Evolutionary conservation across 1,140 invertebrate species (phyloP).

Genomic region (Oreohelix idahoensis): DNA sequence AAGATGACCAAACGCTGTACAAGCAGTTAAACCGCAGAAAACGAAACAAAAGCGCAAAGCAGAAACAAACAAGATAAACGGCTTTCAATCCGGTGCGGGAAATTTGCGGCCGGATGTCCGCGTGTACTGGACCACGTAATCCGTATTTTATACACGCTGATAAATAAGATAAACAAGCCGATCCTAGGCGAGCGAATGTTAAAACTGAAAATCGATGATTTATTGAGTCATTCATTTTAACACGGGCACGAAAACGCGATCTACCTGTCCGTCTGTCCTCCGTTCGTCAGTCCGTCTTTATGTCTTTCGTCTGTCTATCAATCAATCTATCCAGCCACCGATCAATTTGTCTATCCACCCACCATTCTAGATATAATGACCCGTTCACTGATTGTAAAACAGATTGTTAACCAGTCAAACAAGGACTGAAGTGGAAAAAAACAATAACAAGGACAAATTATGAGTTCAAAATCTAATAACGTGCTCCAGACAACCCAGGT

Average conservation of each 20-base stretch:
- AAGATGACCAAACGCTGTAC: background rate
- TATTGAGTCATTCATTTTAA: background rate
- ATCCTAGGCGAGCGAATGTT: background rate
- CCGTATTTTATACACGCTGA: background rate
- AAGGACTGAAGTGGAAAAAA: too few species aligned
- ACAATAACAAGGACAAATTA: too few species aligned
- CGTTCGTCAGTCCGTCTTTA: too few species aligned
- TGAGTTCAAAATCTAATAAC: too few species aligned
- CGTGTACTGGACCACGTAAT: background rate
- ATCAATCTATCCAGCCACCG: too few species aligned
- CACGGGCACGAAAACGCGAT: background rate
- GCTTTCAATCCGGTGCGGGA: background rate
- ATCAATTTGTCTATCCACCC: too few species aligned
- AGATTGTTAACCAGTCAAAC: too few species aligned
- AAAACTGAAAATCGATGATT: background rate
- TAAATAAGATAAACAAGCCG: background rate
- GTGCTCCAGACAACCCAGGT: too few species aligned
- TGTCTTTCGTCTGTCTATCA: too few species aligned
- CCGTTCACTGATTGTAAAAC: too few species aligned
- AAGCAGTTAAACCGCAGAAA: background rate
- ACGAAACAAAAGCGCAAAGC: background rate
- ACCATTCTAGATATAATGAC: too few species aligned
- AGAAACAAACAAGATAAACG: conserved; percentile 13
- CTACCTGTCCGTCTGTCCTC: too few species aligned
- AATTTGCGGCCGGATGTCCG: conserved; percentile 5